phyloP scores from a whole-genome alignment of 1,140 invertebrate genomes.

The Palaemon carinicauda region DNA sequence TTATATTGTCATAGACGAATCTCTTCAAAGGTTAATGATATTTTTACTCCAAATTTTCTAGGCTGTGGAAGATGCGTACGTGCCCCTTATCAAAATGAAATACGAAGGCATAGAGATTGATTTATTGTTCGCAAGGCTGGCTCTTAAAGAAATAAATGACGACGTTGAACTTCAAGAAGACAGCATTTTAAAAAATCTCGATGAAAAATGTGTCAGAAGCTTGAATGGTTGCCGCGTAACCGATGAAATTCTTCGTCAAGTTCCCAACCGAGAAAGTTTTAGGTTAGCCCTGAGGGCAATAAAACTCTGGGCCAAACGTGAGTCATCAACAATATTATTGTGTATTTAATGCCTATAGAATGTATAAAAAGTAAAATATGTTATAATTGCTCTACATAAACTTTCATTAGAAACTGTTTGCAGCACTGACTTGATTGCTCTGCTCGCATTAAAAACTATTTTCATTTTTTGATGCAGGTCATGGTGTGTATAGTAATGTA shows the following conservation, averaged over 20 bases:
- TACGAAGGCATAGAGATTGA: constrained; percentile 99
- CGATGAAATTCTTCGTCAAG: constrained; percentile 94
- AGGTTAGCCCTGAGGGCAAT: constrained; percentile 91
- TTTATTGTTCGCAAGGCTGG: constrained; percentile 94
- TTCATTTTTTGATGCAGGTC: constrained; percentile 69
- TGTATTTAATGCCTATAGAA: neutral
- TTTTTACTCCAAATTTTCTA: constrained; percentile 61
- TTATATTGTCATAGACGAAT: too few species aligned
- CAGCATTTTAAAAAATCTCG: constrained; percentile 91
- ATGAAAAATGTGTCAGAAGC: constrained; percentile 95
- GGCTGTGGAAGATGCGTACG: constrained; percentile 98
- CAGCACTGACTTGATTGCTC: too few species aligned
- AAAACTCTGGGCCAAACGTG: constrained; percentile 99
- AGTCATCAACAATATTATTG: constrained; percentile 64
- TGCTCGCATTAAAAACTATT: neutral
- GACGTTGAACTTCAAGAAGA: constrained; percentile 88
- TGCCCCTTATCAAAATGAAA: constrained; percentile 99
- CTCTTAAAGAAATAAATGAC: constrained; percentile 90
- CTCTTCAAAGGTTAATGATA: too few species aligned
- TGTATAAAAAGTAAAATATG: neutral
- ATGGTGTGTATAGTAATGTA: constrained; percentile 98
- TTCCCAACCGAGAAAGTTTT: constrained; percentile 96
- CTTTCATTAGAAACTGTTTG: neutral
- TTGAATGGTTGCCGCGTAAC: constrained; percentile 98
- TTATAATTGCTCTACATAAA: neutral